Percentiles rank a stretch among this genome's conserved stretches.
These are phyloP conservation scores for Melanostigma gelatinosum DNA, from an alignment of 2,113 vertebrate species.

Conservation along the genomic window DNA sequence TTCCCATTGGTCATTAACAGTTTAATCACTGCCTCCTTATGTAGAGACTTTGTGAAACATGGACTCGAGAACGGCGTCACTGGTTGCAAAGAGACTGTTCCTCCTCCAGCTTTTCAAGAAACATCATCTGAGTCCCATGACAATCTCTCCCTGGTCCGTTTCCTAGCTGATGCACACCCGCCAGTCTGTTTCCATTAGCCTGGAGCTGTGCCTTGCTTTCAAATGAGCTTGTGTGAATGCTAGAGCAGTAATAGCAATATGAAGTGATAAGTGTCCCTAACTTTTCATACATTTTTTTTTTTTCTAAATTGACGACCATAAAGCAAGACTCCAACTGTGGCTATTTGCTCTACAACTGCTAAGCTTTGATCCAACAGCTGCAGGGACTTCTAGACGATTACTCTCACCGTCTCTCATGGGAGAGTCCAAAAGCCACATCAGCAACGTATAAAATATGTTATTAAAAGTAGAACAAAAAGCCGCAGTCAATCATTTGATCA, in stretches of 20 bases:
- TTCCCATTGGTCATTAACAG: background rate
- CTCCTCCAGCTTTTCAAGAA: background rate
- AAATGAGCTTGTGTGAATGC: background rate
- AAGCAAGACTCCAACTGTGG: background rate
- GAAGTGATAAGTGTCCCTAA: background rate
- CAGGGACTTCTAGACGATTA: background rate
- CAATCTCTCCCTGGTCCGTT: background rate
- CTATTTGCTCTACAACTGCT: background rate
- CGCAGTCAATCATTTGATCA: constrained; percentile 1
- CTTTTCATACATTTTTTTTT: background rate
- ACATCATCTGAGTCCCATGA: background rate
- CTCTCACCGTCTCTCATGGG: background rate
- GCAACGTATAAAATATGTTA: background rate
- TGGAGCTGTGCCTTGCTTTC: background rate
- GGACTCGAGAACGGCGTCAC: background rate
- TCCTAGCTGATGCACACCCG: background rate
- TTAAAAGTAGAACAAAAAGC: background rate
- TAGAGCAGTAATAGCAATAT: background rate
- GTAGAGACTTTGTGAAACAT: background rate
- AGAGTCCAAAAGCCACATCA: background rate
- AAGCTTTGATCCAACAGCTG: background rate
- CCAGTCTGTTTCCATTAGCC: background rate
- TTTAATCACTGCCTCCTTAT: background rate
- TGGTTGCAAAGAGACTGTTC: background rate
- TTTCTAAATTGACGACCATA: background rate